phyloP scores from a whole-genome alignment of 2,113 vertebrate genomes.

The Leptobrachium ailaonicum region DNA sequence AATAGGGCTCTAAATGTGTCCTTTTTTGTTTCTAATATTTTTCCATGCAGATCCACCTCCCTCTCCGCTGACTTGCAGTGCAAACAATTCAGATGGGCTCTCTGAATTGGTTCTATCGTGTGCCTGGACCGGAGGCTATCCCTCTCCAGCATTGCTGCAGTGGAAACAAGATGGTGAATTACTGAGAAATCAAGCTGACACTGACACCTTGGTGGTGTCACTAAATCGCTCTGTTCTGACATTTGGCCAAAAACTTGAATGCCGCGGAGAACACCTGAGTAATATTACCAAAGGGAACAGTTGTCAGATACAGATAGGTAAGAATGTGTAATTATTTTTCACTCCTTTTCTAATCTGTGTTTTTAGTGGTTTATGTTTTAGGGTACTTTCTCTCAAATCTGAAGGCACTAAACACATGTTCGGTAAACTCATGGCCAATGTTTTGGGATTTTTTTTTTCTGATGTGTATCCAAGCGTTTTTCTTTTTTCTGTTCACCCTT shows the following conservation, averaged over 20 bases:
- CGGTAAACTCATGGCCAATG: too few relatives aligned
- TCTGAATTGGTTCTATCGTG: slow-evolving; percentile 73
- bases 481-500: too few relatives aligned
- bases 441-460: too few relatives aligned
- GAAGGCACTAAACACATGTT: too few relatives aligned
- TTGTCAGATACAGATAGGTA: slow-evolving; percentile 79
- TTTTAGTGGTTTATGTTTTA: too few relatives aligned
- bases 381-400: too few relatives aligned
- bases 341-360: too few relatives aligned
- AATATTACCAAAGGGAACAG: slow-evolving; percentile 38
- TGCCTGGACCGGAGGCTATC: slow-evolving; percentile 80
- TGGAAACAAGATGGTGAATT: slow-evolving; percentile 66
- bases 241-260: slow-evolving; percentile 71
- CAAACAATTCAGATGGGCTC: slow-evolving; percentile 21
- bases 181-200: slow-evolving; percentile 43
- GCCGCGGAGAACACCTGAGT: slow-evolving; percentile 64
- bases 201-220: slow-evolving; percentile 58
- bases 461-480: too few relatives aligned
- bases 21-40: slow-evolving; percentile 7
- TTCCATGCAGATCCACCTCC: slow-evolving; percentile 68
- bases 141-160: slow-evolving; percentile 69
- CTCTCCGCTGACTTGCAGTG: slow-evolving; percentile 68
- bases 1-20: too few relatives aligned
- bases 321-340: slow-evolving; percentile 54
- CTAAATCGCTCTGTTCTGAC: slow-evolving; percentile 72